Evolutionary conservation across 2,888 invertebrate genomes (phyloP).

Genomic region (Auanema freiburgensis): DNA sequence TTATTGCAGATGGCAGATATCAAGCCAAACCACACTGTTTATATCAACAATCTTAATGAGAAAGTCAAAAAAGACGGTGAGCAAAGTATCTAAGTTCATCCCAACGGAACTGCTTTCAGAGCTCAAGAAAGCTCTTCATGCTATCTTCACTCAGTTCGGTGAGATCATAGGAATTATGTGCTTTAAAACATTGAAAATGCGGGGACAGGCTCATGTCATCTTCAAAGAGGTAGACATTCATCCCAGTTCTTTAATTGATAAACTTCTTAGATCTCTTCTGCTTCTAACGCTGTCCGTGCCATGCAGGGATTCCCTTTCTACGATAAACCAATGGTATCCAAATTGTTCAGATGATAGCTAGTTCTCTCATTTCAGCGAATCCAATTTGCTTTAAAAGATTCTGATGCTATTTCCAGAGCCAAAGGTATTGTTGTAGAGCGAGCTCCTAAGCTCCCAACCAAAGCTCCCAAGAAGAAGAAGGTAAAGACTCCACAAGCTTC

Average conservation of each 20-base stretch:
- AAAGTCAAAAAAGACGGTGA: constrained; percentile 91
- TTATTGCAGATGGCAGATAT: constrained; percentile 64
- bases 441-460: constrained; percentile 71
- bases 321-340: constrained; percentile 94
- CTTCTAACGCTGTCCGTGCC: constrained; percentile 90
- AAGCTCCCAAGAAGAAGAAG: constrained; percentile 32
- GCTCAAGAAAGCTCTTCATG: constrained; percentile 93
- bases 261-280: constrained; percentile 76
- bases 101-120: constrained; percentile 71
- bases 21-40: constrained; percentile 91
- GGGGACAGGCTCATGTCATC: constrained; percentile 76
- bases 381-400: constrained; percentile 89
- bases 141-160: constrained; percentile 98
- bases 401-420: constrained; percentile 92
- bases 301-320: constrained; percentile 99
- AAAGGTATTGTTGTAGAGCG: constrained; percentile 96
- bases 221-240: constrained; percentile 56
- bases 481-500: no score
- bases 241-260: neutral
- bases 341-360: no score
- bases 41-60: constrained; percentile 98
- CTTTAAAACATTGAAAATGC: constrained; percentile 91
- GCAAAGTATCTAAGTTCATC: constrained; percentile 4
- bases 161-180: constrained; percentile 96
- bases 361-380: no score